Evolutionary conservation across 2,113 vertebrate genomes (phyloP).

Genomic region (Ramphastos sulfuratus): DNA sequence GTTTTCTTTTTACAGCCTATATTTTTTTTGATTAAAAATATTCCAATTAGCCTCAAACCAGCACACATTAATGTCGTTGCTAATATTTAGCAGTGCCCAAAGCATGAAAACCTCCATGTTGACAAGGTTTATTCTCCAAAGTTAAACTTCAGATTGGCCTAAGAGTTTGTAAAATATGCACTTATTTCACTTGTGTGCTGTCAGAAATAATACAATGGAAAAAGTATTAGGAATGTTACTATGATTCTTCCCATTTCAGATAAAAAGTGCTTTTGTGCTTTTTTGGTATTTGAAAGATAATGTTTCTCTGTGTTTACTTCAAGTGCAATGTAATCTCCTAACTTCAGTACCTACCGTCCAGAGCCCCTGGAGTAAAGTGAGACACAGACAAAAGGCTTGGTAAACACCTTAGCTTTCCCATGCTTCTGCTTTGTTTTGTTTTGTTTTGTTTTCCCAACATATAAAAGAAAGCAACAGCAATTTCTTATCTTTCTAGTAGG

Average conservation of each 20-base stretch:
- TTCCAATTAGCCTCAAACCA: too few species aligned
- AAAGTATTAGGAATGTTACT: not conserved
- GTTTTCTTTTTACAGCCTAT: too few species aligned
- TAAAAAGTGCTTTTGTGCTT: not conserved
- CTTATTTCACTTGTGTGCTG: not conserved
- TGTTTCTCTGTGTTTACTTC: not conserved
- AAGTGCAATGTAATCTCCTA: not conserved
- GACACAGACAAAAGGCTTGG: conserved; percentile 3
- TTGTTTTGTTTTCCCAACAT: not conserved
- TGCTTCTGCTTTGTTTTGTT: not conserved
- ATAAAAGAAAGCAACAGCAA: conserved; percentile 20
- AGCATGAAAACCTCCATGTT: not conserved
- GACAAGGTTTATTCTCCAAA: not conserved
- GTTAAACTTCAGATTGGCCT: not conserved
- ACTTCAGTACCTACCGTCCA: not conserved
- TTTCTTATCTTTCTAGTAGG: conserved; percentile 51
- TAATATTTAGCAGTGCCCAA: not conserved
- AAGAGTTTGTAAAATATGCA: not conserved
- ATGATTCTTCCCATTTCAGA: not conserved
- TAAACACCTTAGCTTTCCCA: not conserved
- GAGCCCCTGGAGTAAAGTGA: not conserved
- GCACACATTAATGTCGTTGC: not conserved
- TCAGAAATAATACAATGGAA: not conserved
- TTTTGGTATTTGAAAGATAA: not conserved
- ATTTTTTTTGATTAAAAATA: too few species aligned